A percentile compares a stretch with the other conserved stretches of the same genome.
These are phyloP conservation scores for Zophobas atratus DNA, from an alignment of 1,140 invertebrate species.

Conservation along the genomic window DNA sequence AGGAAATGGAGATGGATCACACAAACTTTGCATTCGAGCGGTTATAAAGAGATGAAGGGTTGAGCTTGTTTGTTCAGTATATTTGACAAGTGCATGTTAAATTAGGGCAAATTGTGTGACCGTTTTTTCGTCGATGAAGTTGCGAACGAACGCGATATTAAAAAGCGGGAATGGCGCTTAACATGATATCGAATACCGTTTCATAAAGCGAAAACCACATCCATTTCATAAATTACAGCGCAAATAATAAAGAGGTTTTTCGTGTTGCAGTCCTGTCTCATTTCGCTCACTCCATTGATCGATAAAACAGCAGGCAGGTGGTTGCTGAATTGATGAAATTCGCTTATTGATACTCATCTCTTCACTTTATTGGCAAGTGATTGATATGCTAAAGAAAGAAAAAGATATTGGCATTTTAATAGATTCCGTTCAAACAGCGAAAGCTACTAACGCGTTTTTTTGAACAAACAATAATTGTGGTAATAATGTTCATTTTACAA, in stretches of 20 bases:
- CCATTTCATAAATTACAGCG: constrained; percentile 40
- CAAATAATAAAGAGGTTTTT: constrained; percentile 41
- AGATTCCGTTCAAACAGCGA: no score
- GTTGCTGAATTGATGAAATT: constrained; percentile 16
- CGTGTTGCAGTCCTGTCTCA: constrained; percentile 36
- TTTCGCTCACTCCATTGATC: constrained; percentile 12
- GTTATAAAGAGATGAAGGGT: neutral
- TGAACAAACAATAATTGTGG: no score
- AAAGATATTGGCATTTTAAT: no score
- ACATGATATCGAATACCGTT: constrained; percentile 37
- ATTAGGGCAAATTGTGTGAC: constrained; percentile 17
- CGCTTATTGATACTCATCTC: constrained; percentile 8
- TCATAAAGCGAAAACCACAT: constrained; percentile 36
- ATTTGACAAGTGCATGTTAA: neutral
- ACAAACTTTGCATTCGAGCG: constrained; percentile 20
- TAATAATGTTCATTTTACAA: no score
- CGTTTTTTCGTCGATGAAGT: constrained; percentile 6
- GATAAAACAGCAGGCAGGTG: constrained; percentile 10
- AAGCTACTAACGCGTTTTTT: no score
- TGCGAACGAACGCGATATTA: neutral
- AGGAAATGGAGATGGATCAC: constrained; percentile 9
- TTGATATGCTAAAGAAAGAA: no score
- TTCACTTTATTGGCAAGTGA: neutral
- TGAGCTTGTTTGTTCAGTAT: constrained; percentile 16
- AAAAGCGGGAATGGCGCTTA: neutral